A percentile compares a stretch with the other conserved stretches of the same genome.
These are phyloP conservation scores for Pteronura brasiliensis DNA, from an alignment of 2,113 vertebrate species.

Conservation along the genomic window DNA sequence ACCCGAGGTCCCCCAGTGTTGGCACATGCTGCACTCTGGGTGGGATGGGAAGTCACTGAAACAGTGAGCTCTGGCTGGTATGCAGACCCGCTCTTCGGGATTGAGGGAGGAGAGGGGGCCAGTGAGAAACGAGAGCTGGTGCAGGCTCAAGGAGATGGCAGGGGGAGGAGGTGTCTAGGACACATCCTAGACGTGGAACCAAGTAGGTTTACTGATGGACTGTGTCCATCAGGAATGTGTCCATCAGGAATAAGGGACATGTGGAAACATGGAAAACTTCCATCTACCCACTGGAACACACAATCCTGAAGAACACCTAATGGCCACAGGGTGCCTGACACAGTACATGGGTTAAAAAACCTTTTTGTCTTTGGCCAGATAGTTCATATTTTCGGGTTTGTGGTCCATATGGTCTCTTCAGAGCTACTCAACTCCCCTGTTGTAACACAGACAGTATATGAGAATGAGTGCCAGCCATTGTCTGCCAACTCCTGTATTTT, in stretches of 20 bases:
- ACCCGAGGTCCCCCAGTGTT: not conserved
- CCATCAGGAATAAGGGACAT: not conserved
- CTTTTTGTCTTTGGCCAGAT: not conserved
- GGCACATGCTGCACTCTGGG: not conserved
- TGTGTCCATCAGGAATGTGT: no score
- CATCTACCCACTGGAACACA: not conserved
- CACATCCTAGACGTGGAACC: no score
- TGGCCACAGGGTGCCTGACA: not conserved
- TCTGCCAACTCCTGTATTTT: not conserved
- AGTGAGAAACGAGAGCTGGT: rapidly evolving
- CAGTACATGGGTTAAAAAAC: not conserved
- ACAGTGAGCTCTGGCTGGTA: not conserved
- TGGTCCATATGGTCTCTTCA: not conserved
- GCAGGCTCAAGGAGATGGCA: not conserved
- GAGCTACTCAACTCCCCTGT: not conserved
- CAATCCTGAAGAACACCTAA: not conserved
- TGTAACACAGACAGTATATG: not conserved
- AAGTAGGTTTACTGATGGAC: not conserved
- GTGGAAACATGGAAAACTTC: not conserved
- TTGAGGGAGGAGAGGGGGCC: not conserved
- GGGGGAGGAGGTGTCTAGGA: not conserved
- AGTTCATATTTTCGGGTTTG: not conserved
- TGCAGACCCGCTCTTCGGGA: not conserved
- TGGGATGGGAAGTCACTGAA: not conserved
- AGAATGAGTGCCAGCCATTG: not conserved